Percentiles rank a stretch among this genome's conserved stretches.
Conservation (phyloP, 2,797 vertebrate genomes). For the Coregonus sp. region DNA sequence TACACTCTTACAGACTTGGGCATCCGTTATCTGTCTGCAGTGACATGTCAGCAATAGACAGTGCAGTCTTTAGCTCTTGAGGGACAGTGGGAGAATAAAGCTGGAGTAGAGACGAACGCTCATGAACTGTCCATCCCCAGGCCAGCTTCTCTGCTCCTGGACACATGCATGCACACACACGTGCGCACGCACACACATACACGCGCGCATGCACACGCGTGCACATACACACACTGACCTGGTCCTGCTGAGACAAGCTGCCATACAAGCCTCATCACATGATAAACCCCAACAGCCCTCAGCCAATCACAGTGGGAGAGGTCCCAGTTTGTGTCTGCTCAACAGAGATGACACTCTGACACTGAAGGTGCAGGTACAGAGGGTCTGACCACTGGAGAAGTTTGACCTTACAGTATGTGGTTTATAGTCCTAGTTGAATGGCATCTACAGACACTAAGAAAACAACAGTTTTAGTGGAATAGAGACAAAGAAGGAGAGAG, state of each 20-base stretch:
- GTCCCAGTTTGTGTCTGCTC: conserved; percentile 8
- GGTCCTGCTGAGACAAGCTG: conserved; percentile 44
- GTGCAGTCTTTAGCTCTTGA: conserved; percentile 63
- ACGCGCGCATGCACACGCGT: neutral
- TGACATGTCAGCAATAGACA: conserved; percentile 72
- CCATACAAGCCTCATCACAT: conserved; percentile 68
- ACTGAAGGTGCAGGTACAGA: neutral
- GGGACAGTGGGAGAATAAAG: conserved; percentile 58
- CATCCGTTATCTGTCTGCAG: conserved; percentile 69
- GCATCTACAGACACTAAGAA: neutral
- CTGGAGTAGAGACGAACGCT: conserved; percentile 44
- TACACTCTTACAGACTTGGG: conserved; percentile 28
- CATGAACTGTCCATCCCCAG: conserved; percentile 53
- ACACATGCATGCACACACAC: conserved; percentile 12
- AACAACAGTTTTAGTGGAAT: neutral
- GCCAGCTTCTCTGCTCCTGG: conserved; percentile 14
- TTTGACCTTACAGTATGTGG: neutral
- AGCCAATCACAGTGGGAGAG: conserved; percentile 46
- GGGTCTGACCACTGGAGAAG: neutral
- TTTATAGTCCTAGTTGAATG: neutral
- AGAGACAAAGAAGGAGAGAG: conserved; percentile 42
- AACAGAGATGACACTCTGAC: conserved; percentile 18
- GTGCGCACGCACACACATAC: neutral
- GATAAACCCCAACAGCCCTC: conserved; percentile 62
- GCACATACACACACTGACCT: conserved; percentile 3